Conservation (phyloP, 2,797 vertebrate species). For the Melanogrammus aeglefinus region DNA sequence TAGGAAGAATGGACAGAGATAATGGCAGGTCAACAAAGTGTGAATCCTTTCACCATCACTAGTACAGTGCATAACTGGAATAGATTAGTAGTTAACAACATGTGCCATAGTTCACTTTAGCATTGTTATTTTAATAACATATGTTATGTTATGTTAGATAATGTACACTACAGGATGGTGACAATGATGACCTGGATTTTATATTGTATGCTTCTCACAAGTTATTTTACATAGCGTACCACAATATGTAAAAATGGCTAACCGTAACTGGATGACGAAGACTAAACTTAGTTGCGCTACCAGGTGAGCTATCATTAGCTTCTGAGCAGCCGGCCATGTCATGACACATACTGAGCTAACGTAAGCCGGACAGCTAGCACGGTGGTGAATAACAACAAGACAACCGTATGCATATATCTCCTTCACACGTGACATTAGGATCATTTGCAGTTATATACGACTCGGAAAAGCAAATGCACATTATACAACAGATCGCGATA, state of each 20-base stretch:
- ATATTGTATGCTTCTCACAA: background rate
- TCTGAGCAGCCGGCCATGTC: slow-evolving; percentile 59
- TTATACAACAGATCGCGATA: background rate
- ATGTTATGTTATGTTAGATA: background rate
- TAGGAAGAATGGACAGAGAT: background rate
- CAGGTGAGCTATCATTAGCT: slow-evolving; percentile 61
- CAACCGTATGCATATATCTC: background rate
- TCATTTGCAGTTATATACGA: background rate
- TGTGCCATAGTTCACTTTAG: background rate
- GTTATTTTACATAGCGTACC: background rate
- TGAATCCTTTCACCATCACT: background rate
- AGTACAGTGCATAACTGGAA: background rate
- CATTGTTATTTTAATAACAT: background rate
- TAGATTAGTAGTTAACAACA: background rate
- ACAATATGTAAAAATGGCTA: background rate
- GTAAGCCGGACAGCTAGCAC: slow-evolving; percentile 24
- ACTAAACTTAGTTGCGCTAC: slow-evolving; percentile 34
- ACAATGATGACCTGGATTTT: background rate
- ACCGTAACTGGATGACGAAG: background rate
- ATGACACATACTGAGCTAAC: slow-evolving; percentile 54
- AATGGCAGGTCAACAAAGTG: background rate
- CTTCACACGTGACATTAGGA: background rate
- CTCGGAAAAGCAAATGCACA: background rate
- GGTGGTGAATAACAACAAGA: slow-evolving; percentile 18
- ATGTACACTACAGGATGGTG: background rate